Evolutionary conservation across 2,113 vertebrate genomes (phyloP).

Genomic region (Corythornis madagascariensis): DNA sequence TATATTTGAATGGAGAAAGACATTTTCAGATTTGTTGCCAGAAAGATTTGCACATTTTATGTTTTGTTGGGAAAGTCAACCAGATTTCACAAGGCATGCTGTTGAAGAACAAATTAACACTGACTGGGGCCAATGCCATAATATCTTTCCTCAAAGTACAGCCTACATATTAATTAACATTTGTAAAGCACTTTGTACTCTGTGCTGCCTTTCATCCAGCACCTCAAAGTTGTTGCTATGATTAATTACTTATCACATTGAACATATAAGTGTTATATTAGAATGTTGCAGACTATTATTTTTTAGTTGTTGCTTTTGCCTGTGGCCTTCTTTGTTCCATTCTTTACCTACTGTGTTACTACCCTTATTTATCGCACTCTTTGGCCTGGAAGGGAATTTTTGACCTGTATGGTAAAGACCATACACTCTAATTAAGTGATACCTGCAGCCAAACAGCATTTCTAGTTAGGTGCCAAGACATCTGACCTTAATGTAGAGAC

Average conservation of each 20-base stretch:
- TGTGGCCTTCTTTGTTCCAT: not conserved
- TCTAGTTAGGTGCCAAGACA: not conserved
- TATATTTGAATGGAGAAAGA: not conserved
- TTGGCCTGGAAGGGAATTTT: not conserved
- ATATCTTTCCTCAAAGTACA: constrained; percentile 44
- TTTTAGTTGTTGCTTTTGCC: constrained; percentile 48
- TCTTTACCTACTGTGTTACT: not conserved
- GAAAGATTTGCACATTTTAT: constrained; percentile 32
- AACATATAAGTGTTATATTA: constrained; percentile 20
- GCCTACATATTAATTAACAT: constrained; percentile 45
- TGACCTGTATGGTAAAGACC: not conserved
- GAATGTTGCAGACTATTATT: constrained; percentile 42
- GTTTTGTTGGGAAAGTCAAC: not conserved
- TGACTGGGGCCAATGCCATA: not conserved
- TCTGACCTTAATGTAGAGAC: not conserved
- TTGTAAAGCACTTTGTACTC: constrained; percentile 48
- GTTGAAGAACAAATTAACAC: constrained; percentile 23
- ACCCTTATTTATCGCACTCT: not conserved
- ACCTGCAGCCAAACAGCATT: not conserved
- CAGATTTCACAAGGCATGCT: constrained; percentile 35
- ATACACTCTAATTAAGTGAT: not conserved
- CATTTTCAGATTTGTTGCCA: constrained; percentile 25
- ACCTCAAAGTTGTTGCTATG: constrained; percentile 30
- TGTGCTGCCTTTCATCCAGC: too few relatives aligned
- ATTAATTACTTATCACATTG: constrained; percentile 59